Evolutionary conservation across 2,113 vertebrate species (phyloP).

Genomic region (Ardeotis arabs): DNA sequence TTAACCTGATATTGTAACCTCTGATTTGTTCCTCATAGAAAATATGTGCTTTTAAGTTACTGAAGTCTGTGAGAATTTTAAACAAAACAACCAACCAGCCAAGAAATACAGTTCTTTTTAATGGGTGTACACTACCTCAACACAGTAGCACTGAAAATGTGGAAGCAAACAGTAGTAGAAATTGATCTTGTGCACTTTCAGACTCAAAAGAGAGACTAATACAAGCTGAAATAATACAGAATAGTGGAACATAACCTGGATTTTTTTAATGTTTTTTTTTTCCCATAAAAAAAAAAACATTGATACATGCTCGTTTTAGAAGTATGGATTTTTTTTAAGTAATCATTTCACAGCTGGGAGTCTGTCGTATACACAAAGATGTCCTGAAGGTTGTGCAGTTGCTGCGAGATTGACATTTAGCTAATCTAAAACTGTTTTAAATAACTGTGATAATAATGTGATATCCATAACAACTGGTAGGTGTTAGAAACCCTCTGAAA

Average conservation of each 20-base stretch:
- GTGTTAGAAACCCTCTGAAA: slow-evolving; percentile 49
- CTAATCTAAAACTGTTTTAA: slow-evolving; percentile 57
- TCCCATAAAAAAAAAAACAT: not conserved
- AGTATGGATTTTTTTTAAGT: not conserved
- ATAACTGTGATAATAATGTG: slow-evolving; percentile 50
- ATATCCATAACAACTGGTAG: slow-evolving; percentile 40
- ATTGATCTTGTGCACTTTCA: not conserved
- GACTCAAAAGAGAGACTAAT: not conserved
- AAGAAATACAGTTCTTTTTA: not conserved
- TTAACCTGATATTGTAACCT: not conserved
- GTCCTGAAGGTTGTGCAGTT: slow-evolving; percentile 43
- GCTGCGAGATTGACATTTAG: slow-evolving; percentile 52
- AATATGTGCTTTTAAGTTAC: not conserved
- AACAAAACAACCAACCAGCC: accelerated
- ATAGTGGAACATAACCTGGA: too few species aligned
- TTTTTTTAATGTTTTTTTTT: not conserved
- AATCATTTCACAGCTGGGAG: not conserved
- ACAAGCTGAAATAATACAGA: not conserved
- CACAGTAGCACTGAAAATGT: not conserved
- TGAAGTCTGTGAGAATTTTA: not conserved
- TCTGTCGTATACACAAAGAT: not conserved
- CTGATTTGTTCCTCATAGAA: not conserved
- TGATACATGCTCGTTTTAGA: not conserved
- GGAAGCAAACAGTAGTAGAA: not conserved
- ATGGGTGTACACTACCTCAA: not conserved